Base-by-base conservation (phyloP, 2,888 invertebrate genomes). In the Drosophila recens region DNA sequence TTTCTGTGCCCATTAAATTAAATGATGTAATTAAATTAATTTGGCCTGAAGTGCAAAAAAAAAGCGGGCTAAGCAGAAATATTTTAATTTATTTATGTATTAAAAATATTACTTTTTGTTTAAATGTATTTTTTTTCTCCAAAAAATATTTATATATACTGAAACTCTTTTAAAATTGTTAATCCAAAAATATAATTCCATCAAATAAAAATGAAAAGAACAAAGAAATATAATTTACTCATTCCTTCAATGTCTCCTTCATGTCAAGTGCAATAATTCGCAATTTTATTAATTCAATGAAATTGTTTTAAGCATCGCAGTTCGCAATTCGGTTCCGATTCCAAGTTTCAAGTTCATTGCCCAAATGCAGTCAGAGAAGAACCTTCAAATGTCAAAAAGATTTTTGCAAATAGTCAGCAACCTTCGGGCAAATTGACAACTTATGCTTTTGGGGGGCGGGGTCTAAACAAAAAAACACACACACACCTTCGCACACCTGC, bases 281-380 rank as follows among this genome's bases (percentile, higher is more conserved):
- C 57, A 36, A 54, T 56, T 66, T 58, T 42, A 57, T 66, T 57
- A 80, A 80, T 67, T 76, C 77, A 76, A 77, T 76, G 63, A 76
- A 76, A 80, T 76, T 59, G 78, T 48, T 63, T 80, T 80, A 52
- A 63, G 20, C 77, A 63, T 27, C 49, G 49, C 9, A 27, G 27
- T 52, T 57, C 42, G 53, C 71, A 45, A 42, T 54, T 54, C 36
- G 36, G 17, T 58, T 59, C 38, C 17, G 49, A 27, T 67, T 57
- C n/a, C 80, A 89, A 27, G 4, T 27, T 27, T 6, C 27, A 27
- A 83, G 89, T 89, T 87, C 89, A 89, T 80, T 89, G 87, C 48
- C 81, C 81, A 89, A 83, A 74, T 89, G 87, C 89, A 82, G 70
- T 59, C 42, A 43, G 42, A 40, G 52, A 23, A 15, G 61, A 75